Conservation (phyloP, 2,888 invertebrate genomes). For the Ennomos quercinarius region DNA sequence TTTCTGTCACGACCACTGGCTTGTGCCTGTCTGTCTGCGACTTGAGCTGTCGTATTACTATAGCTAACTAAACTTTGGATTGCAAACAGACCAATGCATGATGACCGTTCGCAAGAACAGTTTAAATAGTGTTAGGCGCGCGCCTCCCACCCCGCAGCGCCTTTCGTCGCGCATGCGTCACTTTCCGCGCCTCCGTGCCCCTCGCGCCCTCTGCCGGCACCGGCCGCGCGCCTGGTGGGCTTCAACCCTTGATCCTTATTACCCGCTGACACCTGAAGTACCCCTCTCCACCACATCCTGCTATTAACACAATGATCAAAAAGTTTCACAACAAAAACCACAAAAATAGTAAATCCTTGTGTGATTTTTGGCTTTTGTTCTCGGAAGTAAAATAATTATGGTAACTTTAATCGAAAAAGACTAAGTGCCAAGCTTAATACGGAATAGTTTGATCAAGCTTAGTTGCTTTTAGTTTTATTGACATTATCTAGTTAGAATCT, state of each 20-base stretch:
- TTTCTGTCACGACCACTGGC: constrained; percentile 87
- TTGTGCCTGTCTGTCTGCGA: constrained; percentile 85
- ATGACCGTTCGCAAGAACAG: constrained; percentile 87
- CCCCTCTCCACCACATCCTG: constrained; percentile 35
- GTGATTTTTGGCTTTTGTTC: too few relatives aligned
- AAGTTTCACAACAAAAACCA: too few relatives aligned
- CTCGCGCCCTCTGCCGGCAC: constrained; percentile 43
- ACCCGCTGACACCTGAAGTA: constrained; percentile 21
- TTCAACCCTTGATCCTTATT: constrained; percentile 40
- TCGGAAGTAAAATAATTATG: too few relatives aligned
- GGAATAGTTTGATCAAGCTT: too few relatives aligned
- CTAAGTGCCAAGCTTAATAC: too few relatives aligned
- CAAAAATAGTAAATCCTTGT: too few relatives aligned
- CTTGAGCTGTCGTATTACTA: constrained; percentile 84
- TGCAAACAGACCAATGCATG: constrained; percentile 90
- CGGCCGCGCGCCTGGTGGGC: constrained; percentile 26
- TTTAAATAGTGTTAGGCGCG: constrained; percentile 87
- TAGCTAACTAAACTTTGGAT: constrained; percentile 87
- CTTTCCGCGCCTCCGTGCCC: constrained; percentile 64
- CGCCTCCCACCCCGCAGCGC: constrained; percentile 84
- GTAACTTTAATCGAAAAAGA: too few relatives aligned
- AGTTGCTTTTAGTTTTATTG: too few relatives aligned
- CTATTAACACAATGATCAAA: too few relatives aligned
- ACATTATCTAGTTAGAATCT: too few relatives aligned
- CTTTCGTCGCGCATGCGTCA: constrained; percentile 88